A percentile compares a stretch with the other conserved stretches of the same genome.
These are phyloP conservation scores for Blastomussa wellsi DNA, from an alignment of 92 coral and sea anemone species.

Conservation along the genomic window DNA sequence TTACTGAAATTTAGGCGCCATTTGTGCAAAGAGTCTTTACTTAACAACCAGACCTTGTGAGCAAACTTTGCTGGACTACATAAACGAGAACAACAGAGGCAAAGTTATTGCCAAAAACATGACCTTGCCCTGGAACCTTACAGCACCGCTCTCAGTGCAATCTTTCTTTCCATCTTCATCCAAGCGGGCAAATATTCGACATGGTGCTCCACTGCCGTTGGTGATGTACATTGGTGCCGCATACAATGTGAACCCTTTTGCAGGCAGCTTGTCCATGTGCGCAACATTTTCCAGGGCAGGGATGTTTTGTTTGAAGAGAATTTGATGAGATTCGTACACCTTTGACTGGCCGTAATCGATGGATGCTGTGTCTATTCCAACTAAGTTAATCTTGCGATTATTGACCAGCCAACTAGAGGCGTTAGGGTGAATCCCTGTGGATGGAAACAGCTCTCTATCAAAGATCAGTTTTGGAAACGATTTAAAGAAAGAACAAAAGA, in stretches of 20 bases:
- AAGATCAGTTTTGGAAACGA: too few species aligned
- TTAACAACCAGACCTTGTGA: neutral
- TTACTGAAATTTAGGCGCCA: too few species aligned
- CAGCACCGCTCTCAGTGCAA: neutral
- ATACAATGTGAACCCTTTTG: conserved; percentile 64
- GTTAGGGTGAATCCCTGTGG: conserved; percentile 46
- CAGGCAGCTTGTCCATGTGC: conserved; percentile 71
- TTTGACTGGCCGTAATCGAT: conserved; percentile 76
- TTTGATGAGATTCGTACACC: conserved; percentile 52
- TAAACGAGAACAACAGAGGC: neutral
- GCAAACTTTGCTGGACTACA: neutral
- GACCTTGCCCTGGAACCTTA: neutral
- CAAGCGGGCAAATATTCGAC: conserved; percentile 69
- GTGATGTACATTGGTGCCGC: conserved; percentile 79
- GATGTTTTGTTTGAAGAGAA: conserved; percentile 54
- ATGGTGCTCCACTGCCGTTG: conserved; percentile 75
- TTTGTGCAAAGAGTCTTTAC: too few species aligned
- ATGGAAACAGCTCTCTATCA: neutral
- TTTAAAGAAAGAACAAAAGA: too few species aligned
- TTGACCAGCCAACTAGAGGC: conserved; percentile 49
- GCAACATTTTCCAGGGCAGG: conserved; percentile 81
- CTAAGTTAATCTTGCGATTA: conserved; percentile 63
- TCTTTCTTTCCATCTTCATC: conserved; percentile 9
- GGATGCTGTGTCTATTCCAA: conserved; percentile 81
- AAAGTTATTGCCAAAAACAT: neutral